Evolutionary conservation across 2,113 vertebrate genomes (phyloP), one percentile per base, ranked within the genome.

Genomic region (Morphnarchus princeps): DNA sequence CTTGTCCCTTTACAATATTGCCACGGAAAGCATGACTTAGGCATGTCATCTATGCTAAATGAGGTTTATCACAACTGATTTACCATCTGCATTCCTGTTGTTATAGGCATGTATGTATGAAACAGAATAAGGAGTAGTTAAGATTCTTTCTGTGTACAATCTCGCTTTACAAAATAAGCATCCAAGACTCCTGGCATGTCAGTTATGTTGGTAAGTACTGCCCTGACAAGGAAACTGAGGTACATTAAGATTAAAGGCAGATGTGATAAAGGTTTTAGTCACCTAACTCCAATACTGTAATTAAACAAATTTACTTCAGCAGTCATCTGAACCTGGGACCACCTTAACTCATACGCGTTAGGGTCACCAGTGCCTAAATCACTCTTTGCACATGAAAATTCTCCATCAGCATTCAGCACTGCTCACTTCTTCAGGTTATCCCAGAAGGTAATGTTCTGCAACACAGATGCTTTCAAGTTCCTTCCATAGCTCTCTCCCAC

Each of bases 21-120:
- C 13, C 40, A 89, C 0, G 2, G 77, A 74, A 93, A 67, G 80
- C 77, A 79, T 45, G 83, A 71, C 57, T 63, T 79, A 32, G 76
- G 72, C 61, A 63, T 69, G 61, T 71, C 10, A 2, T 72, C 72
- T 74, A 25, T 89, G 89, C 77, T 92, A 89, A 89, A 96, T 82
- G 84, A 95, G 66, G 65, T 90, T 93, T 72, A 87, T 93, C 93
- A 72, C 65, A 87, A 96, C 78, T 76, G 73, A 91, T 95, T 91
- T 79, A 95, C 94, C 84, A 95, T 62, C 93, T 91, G 84, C 61
- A 69, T 89, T 94, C 57, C 73, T 91, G 78, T 52, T 82, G 47
- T 69, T 94, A 89, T 9, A 82, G 78, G 61, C 87, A 95, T 10
- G 9, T 57, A 93, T 26, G 52, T 72, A 79, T 82, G 91, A 92